phyloP scores from a whole-genome alignment of 1,140 invertebrate species.

The Macrobrachium rosenbergii region DNA sequence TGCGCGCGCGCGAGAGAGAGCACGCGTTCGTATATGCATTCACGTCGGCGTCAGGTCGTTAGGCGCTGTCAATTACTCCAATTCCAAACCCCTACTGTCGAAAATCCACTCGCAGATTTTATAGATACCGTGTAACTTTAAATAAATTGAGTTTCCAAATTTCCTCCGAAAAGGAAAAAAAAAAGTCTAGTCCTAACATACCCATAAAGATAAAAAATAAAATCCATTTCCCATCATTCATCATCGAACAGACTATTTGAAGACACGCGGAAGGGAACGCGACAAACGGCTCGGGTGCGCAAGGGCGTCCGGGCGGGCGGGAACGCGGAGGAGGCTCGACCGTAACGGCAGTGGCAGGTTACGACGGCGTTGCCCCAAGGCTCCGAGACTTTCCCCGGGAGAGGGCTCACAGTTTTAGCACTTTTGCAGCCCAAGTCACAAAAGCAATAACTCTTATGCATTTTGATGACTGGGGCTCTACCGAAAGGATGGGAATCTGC shows the following conservation, averaged over 20 bases:
- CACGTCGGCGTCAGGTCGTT: too few species aligned
- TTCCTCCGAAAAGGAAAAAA: too few species aligned
- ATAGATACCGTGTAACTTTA: too few species aligned
- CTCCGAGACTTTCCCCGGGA: neutral
- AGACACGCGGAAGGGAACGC: neutral
- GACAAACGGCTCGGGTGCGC: neutral
- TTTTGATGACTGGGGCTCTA: neutral
- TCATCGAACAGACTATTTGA: conserved; percentile 8
- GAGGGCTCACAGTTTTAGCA: conserved; percentile 11
- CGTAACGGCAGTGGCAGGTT: neutral
- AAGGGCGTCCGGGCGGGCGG: neutral
- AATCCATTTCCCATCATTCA: conserved; percentile 15
- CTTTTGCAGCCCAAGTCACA: conserved; percentile 17
- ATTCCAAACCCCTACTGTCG: too few species aligned
- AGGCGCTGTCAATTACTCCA: too few species aligned
- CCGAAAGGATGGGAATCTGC: neutral
- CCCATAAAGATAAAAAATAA: conserved; percentile 28
- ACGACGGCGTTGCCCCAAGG: neutral
- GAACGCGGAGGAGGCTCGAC: neutral
- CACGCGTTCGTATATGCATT: too few species aligned
- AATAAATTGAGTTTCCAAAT: neutral
- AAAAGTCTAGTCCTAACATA: neutral
- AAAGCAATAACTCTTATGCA: conserved; percentile 10
- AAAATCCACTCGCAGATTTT: too few species aligned
- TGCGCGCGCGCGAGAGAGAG: too few species aligned